phyloP scores from a whole-genome alignment of 2,113 vertebrate species.

The Colistium nudipinnis region DNA sequence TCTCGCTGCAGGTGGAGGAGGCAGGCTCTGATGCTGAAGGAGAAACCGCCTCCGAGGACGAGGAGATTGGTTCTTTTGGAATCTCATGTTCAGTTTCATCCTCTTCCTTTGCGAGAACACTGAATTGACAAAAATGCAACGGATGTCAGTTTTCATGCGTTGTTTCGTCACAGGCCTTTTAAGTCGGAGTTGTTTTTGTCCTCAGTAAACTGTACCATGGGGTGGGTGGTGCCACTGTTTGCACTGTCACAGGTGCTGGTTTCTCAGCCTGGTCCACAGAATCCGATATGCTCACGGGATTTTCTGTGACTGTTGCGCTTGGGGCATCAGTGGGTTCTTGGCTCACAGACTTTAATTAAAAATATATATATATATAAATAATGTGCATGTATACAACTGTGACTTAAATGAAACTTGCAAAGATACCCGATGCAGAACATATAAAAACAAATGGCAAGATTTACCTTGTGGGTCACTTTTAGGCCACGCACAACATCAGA shows the following conservation, averaged over 20 bases:
- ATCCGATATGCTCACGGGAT: constrained; percentile 61
- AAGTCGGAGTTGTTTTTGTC: neutral
- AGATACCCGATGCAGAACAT: neutral
- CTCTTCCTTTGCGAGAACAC: constrained; percentile 75
- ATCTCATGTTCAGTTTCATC: constrained; percentile 69
- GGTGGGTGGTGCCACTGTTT: constrained; percentile 20
- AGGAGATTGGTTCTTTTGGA: constrained; percentile 68
- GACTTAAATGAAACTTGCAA: neutral
- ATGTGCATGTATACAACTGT: neutral
- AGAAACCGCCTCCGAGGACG: neutral
- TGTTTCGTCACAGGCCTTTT: neutral
- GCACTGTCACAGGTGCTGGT: constrained; percentile 23
- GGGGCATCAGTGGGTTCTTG: constrained; percentile 71
- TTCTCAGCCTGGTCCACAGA: constrained; percentile 53
- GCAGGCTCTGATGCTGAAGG: constrained; percentile 39
- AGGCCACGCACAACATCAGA: constrained; percentile 93
- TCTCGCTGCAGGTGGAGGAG: constrained; percentile 36
- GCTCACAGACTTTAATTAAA: constrained; percentile 52
- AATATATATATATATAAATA: neutral
- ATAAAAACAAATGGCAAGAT: neutral
- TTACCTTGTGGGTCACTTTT: constrained; percentile 88
- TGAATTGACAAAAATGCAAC: constrained; percentile 15
- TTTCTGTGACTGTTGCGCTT: constrained; percentile 76
- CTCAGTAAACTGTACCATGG: constrained; percentile 61
- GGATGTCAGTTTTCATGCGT: neutral